Evolutionary conservation across 2,113 vertebrate species (phyloP), one percentile per base, ranked within the genome.

Genomic region (Amphiprion percula): DNA sequence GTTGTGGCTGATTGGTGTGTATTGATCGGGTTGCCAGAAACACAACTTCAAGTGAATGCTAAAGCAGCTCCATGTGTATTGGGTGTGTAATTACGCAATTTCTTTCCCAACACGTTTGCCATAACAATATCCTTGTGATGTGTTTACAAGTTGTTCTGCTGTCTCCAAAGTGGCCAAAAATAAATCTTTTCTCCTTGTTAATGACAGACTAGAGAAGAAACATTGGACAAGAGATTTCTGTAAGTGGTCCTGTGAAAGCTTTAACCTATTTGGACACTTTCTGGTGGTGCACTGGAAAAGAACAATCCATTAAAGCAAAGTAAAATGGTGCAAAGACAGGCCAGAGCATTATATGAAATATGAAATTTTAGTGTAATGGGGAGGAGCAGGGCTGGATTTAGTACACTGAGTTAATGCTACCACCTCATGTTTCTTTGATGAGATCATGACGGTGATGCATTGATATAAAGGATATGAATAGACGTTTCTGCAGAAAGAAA

Each of bases 391-490:
- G 77, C 82, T 84, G 74, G 81, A 90, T 92, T 90, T 88, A 93
- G 84, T 87, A 83, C 73, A n/a, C 68, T 21, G 77, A 87, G 74
- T 87, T 90, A 93, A 91, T 87, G 85, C 87, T 83, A 87, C 68
- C 85, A 77, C 82, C 83, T 89, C 88, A 89, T 94, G 90, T 89
- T 91, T 93, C 88, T 91, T 93, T 92, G 88, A 93, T 93, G 92
- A 90, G 85, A 87, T 92, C 83, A 88, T 89, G 90, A 90, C 90
- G 65, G 65, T 88, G 87, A 90, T 90, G 89, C 70, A 88, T 91
- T 8, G 80, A 83, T 84, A 78, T 55, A 33, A 61, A 44, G 74
- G 87, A 92, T 90, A 90, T 88, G 88, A 91, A 93, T 88, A 93
- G 89, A 84, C 83, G 79, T 84, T 84, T 79, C 84, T 73, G 85